Conservation (phyloP, 2,888 invertebrate genomes). For the Standfussiana lucernea region DNA sequence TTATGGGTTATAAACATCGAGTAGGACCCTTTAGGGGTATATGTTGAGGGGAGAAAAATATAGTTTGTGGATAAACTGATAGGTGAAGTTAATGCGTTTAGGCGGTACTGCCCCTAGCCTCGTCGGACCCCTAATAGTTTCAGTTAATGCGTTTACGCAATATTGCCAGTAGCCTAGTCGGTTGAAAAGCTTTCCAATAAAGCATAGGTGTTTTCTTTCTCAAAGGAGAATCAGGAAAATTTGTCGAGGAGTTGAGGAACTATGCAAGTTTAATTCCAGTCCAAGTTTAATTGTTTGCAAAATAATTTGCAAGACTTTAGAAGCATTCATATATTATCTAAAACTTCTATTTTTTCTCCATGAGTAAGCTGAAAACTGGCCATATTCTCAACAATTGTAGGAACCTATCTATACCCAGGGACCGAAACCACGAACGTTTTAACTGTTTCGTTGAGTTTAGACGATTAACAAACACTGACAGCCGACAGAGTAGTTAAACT, state of each 20-base stretch:
- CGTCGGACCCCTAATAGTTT: background rate
- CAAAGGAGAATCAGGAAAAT: background rate
- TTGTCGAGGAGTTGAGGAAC: background rate
- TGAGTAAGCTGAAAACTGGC: background rate
- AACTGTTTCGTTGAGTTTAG: conserved; percentile 17
- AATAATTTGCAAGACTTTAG: background rate
- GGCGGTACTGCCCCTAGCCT: background rate
- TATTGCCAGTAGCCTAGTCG: background rate
- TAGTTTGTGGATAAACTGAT: conserved; percentile 16
- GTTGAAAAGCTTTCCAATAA: background rate
- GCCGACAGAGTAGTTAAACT: conserved; percentile 23
- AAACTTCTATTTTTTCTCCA: background rate
- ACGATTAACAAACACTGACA: conserved; percentile 27
- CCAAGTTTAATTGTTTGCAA: background rate
- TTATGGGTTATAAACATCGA: conserved; percentile 44
- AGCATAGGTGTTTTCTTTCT: background rate
- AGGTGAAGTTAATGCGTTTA: background rate
- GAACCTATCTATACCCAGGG: background rate
- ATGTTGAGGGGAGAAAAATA: conserved; percentile 3
- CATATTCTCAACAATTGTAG: background rate
- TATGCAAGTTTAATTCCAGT: background rate
- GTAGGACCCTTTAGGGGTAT: conserved; percentile 18
- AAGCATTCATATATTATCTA: background rate
- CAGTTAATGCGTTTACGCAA: background rate
- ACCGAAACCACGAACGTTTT: conserved; percentile 24